Base-by-base conservation (phyloP, 1,140 invertebrate species). In the Cryptotermes secundus region DNA sequence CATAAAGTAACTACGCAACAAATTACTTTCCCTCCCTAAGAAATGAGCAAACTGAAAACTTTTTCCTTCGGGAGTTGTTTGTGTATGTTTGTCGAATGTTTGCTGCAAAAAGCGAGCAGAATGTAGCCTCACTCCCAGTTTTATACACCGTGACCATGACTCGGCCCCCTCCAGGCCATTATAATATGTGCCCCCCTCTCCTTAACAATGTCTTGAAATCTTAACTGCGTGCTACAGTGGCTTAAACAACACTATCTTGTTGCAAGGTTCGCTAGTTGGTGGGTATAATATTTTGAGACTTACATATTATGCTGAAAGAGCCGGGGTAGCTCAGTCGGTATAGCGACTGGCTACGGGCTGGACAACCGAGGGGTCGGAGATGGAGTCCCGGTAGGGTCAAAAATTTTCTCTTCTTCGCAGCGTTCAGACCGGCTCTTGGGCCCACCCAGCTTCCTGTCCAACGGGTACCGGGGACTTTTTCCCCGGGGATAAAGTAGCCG, bases 151-250 rank as follows among this genome's bases (percentile, higher is more conserved):
- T 72, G 59, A 72, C 59, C 26, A 31, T 72, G 59, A 7, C 59
- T 72, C 14, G 26, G 59, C 26, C 59, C 59, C 59, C 59, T 31
- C 59, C 59, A 72, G 16, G 59, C n/a, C 4, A 72, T 72, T 72
- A 72, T 72, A 72, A 31, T 72, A 72, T 72, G 59, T n/a, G 59
- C 59, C 59, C 59, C 59, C 59, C n/a, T 9, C n/a, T 72, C n/a
- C n/a, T 72, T n/a, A 10, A 6, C 1, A 72, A 16, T 16, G 14
- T 72, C 59, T 72, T 72, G 26, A 31, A n/a, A 72, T 72, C 1
- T 7, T 6, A 72, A 10, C 9, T 72, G 31, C 59, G 59, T 72
- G 59, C 59, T n/a, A 3, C 2, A 72, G 59, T 72, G 59, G 7
- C 9, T 6, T 72, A 72, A 26, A 16, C 26, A n/a, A n/a, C 45